Evolutionary conservation across 2,113 vertebrate genomes (phyloP), one percentile per base, ranked within the genome.

Genomic region (Menura novaehollandiae): DNA sequence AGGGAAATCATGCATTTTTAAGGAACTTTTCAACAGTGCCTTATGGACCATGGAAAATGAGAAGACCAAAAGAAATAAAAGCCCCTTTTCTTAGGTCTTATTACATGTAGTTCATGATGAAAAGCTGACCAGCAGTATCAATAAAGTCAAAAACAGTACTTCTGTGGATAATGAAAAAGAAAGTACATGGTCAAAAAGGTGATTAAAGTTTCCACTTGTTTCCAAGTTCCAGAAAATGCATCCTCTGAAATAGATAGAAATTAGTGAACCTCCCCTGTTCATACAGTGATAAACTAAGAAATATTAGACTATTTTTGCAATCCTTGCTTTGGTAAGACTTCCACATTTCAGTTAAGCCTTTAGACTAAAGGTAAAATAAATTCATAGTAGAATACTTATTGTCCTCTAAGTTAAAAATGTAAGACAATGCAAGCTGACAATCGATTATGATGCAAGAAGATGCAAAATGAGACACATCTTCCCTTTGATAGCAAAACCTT

Each of bases 1-100:
- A 56, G 58, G 22, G 41, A 37, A 80, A 74, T 27, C 3, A 55
- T 37, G 3, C 15, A 37, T 66, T 89, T 93, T 90, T 69, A 68
- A 76, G 71, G n/a, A 73, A 74, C 6, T 8, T 52, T 60, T 81
- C 58, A 60, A 63, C 17, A 23, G 7, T 63, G 22, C 11, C 15
- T 72, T 46, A 37, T 8, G 14, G 9, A 74, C 56, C 6, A 39
- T 2, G 20, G 27, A 82, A 82, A 76, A 72, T 23, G 10, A 79
- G 24, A 27, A 69, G 46, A 74, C 6, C 7, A 51, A 74, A 83
- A 43, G 4, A 66, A 72, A 71, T 23, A 5, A 39, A 58, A 49
- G 7, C 1, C 0, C 0, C 3, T 84, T 28, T 60, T 59, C 32
- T 46, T 52, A n/a, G 7, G 6, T 52, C 11, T 64, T 60, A 23